Conservation (phyloP, 2,888 invertebrate species). For the Nowickia ferox region DNA sequence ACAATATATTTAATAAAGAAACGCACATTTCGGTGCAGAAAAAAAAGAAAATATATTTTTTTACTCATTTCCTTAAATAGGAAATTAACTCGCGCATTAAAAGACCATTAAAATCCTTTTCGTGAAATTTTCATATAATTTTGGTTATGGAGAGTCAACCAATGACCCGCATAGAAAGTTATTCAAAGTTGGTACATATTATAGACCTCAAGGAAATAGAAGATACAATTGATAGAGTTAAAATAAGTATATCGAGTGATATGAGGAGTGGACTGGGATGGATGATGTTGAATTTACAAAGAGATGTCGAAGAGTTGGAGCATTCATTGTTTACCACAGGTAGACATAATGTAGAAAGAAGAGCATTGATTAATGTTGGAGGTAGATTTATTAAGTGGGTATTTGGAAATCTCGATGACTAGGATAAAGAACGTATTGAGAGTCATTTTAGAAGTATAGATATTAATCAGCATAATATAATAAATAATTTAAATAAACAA, state of each 20-base stretch:
- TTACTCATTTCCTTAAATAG: too few relatives aligned
- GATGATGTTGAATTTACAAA: slow-evolving; percentile 22
- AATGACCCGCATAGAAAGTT: slow-evolving; percentile 1
- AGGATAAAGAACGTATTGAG: neutral
- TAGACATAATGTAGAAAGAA: neutral
- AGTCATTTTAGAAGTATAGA: neutral
- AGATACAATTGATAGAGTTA: slow-evolving; percentile 1
- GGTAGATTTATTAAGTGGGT: slow-evolving; percentile 14
- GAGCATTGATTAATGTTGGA: neutral
- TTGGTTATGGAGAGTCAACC: slow-evolving; percentile 9
- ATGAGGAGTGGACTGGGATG: neutral
- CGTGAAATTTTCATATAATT: slow-evolving; percentile 5
- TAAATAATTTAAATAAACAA: neutral
- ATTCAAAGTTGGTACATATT: slow-evolving; percentile 52
- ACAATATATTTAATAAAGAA: too few relatives aligned
- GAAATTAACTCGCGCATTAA: too few relatives aligned
- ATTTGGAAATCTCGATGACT: neutral
- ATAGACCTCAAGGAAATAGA: slow-evolving; percentile 5
- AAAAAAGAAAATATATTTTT: too few relatives aligned
- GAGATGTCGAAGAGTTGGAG: slow-evolving; percentile 10
- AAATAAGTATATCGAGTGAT: neutral
- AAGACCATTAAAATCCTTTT: neutral
- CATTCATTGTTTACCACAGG: slow-evolving; percentile 12
- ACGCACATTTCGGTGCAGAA: too few relatives aligned
- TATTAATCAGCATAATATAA: slow-evolving; percentile 5